Conservation (phyloP, 2,888 invertebrate genomes). For the Vesta saturnalis region DNA sequence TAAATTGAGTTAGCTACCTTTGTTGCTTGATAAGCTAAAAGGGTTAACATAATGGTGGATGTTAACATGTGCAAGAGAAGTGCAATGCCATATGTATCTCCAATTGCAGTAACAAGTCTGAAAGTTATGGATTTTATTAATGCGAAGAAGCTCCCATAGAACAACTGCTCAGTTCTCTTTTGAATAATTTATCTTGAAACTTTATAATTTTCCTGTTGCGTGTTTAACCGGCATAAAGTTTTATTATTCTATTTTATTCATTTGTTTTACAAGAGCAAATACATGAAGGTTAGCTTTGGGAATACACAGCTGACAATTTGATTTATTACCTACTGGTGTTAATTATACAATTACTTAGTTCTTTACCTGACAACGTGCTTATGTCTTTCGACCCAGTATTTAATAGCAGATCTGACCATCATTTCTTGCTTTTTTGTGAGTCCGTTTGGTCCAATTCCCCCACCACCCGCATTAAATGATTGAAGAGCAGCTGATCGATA, state of each 20-base stretch:
- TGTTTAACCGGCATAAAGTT: no score
- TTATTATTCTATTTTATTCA: no score
- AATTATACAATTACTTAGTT: no score
- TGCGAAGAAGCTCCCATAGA: conserved; percentile 17
- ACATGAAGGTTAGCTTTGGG: not conserved
- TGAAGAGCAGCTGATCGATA: conserved; percentile 75
- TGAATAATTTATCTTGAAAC: conserved; percentile 27
- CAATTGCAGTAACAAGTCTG: conserved; percentile 83
- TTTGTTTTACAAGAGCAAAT: not conserved
- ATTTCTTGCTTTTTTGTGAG: conserved; percentile 85
- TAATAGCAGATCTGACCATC: conserved; percentile 86
- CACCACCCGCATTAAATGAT: conserved; percentile 66
- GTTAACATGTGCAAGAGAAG: conserved; percentile 86
- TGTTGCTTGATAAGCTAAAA: conserved; percentile 87
- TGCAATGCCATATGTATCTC: conserved; percentile 86
- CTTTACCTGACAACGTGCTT: conserved; percentile 89
- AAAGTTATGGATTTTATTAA: conserved; percentile 40
- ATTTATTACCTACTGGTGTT: no score
- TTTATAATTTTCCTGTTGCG: conserved; percentile 17
- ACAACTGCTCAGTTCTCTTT: conserved; percentile 21
- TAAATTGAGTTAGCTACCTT: conserved; percentile 67
- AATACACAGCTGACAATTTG: conserved; percentile 41
- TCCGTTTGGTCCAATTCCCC: conserved; percentile 78
- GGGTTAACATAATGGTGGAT: conserved; percentile 83
- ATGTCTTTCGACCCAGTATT: conserved; percentile 90